Evolutionary conservation across 2,888 invertebrate species (phyloP).

Genomic region (Nasonovia ribisnigri): DNA sequence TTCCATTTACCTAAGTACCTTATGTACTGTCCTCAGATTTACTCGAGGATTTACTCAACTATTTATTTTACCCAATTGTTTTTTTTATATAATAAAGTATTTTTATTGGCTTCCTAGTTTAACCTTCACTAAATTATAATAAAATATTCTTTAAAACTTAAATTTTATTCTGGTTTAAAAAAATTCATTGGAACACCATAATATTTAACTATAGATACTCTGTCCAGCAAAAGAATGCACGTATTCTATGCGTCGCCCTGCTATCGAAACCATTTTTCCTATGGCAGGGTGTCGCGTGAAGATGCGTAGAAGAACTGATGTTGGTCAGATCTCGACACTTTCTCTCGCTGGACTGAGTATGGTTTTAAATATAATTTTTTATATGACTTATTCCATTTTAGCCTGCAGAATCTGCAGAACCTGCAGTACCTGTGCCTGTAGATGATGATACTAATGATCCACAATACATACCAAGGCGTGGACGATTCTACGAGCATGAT

Average conservation of each 20-base stretch:
- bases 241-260: too few relatives aligned
- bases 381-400: background rate
- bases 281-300: background rate
- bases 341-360: background rate
- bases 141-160: background rate
- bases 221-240: too few relatives aligned
- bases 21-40: background rate
- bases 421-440: conserved; percentile 20
- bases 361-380: background rate
- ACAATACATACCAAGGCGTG: conserved; percentile 95
- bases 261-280: background rate
- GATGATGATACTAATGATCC: conserved; percentile 97
- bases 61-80: background rate
- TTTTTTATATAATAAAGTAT: background rate
- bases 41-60: background rate
- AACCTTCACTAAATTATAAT: background rate
- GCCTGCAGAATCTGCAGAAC: background rate
- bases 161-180: background rate
- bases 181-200: background rate
- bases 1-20: background rate
- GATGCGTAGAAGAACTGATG: too few relatives aligned
- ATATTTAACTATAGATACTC: background rate
- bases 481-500: conserved; percentile 97
- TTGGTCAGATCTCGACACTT: too few relatives aligned
- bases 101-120: background rate